Base-by-base conservation (phyloP, 2,888 invertebrate genomes). In the Nineta flava region DNA sequence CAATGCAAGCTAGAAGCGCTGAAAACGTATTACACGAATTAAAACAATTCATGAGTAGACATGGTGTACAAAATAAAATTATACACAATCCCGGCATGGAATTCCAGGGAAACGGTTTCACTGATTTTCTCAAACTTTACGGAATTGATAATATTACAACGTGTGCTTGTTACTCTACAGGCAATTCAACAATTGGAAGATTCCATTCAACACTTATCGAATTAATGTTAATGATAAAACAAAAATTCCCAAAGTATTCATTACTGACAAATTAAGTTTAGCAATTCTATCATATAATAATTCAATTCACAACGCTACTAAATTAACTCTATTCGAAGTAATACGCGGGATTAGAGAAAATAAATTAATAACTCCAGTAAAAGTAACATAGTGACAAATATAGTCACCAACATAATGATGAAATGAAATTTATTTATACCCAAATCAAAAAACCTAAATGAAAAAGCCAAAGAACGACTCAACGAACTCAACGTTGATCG, bases 61-160 rank as follows among this genome's bases (percentile, higher is more conserved):
- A 43, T 10, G 43, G 43, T 12, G 12, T 15, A 2, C 43, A 16
- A 6, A 43, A 49, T 40, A 52, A 54, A 52, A 53, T 55, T 12
- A 53, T 55, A 35, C 47, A 47, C 13, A 55, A 57, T 35, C 54
- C 54, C 32, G 56, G 54, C 9, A 52, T 47, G 7, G 55, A 55
- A 50, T 55, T 57, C n/a, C 55, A 56, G 51, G 54, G 54, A 49
- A 50, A 45, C 2, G 38, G 51, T 10, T 17, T 57, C 41, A 43
- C 49, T 3, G 52, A 55, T 51, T 38, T 57, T n/a, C 38, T 55
- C 40, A 21, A 49, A 47, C 35, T 53, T 10, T 55, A 56, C 34
- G 54, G 56, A 50, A 53, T 57, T 12, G 47, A 55, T 34, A 47
- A 52, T n/a, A 53, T 55, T 51, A 55, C 54, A 47, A 48, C 15